Percentiles rank a stretch among this genome's conserved stretches.
phyloP scores from a whole-genome alignment of 2,113 vertebrate genomes.

The Rafetus swinhoei region DNA sequence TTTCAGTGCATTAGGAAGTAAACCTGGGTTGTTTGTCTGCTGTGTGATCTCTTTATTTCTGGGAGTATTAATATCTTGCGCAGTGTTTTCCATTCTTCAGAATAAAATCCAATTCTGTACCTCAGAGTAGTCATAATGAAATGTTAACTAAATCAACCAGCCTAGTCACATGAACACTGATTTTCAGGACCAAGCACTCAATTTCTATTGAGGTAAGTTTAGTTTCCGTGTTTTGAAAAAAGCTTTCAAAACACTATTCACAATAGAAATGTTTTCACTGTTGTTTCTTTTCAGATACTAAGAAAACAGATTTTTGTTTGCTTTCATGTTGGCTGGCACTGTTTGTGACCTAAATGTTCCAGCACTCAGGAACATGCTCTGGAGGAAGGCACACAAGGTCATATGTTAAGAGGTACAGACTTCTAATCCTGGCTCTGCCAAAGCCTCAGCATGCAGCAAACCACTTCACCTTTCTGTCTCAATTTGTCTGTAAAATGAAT shows the following conservation, averaged over 20 bases:
- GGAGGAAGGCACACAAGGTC: background rate
- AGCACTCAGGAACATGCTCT: background rate
- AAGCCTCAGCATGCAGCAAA: background rate
- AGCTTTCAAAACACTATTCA: background rate
- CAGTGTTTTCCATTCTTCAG: fast-evolving
- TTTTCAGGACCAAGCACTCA: background rate
- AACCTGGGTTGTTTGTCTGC: background rate
- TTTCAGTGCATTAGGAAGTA: background rate
- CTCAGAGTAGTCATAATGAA: background rate
- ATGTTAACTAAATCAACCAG: background rate
- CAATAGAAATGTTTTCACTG: background rate
- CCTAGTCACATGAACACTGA: background rate
- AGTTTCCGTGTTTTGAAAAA: slow-evolving; percentile 2
- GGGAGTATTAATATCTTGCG: background rate
- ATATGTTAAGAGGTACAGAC: background rate
- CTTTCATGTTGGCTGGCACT: background rate
- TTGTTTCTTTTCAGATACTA: background rate
- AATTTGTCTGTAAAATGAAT: background rate
- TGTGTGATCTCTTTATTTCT: background rate
- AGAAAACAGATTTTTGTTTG: background rate
- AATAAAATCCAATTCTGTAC: background rate
- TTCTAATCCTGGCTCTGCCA: background rate
- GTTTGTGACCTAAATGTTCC: background rate
- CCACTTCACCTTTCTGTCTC: background rate
- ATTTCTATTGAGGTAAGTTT: background rate